These are phyloP conservation scores for Myotis findleyi DNA, from an alignment of 2,797 vertebrate genomes.

Conservation along the genomic window DNA sequence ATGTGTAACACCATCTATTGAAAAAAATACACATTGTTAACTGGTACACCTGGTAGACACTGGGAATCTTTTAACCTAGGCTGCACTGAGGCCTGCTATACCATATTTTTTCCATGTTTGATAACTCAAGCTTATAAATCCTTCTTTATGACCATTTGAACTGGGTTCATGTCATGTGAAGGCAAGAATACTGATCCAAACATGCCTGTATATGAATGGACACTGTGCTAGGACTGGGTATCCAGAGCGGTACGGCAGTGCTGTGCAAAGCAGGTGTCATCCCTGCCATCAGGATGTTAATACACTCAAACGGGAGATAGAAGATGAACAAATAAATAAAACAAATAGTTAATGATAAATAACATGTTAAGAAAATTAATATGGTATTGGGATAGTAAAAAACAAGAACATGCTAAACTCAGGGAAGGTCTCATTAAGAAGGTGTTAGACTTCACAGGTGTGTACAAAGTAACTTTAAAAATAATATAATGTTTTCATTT, in stretches of 20 bases:
- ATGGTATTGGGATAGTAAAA: neutral
- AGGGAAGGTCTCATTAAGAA: neutral
- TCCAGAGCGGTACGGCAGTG: neutral
- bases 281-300: neutral
- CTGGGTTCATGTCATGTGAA: neutral
- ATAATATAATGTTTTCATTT: neutral
- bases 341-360: neutral
- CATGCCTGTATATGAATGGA: neutral
- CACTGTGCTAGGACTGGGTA: accelerated
- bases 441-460: neutral
- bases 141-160: neutral
- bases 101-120: neutral
- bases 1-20: too few relatives aligned
- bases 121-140: neutral
- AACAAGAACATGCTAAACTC: neutral
- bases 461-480: neutral
- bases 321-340: neutral
- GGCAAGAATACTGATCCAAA: neutral
- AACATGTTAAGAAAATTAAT: neutral
- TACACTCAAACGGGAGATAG: neutral
- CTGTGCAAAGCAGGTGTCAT: neutral
- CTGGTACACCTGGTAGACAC: neutral
- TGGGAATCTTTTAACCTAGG: neutral
- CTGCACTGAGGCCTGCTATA: neutral
- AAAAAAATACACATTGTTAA: too few relatives aligned